Evolutionary conservation across 2,888 invertebrate species (phyloP).

Genomic region (Serrognathus titanus): DNA sequence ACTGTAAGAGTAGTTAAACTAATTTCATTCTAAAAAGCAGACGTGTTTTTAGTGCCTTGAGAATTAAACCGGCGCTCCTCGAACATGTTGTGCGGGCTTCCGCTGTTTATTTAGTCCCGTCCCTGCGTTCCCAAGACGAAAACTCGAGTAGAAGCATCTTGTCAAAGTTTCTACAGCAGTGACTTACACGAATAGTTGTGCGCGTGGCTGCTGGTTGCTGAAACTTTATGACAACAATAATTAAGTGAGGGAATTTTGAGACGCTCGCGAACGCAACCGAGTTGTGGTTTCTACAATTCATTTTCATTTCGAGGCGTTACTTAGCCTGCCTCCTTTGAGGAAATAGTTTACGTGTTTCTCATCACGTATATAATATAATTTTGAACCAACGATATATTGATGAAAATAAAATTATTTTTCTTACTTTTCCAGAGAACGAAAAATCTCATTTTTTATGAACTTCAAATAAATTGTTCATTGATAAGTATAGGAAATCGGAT

Average conservation of each 20-base stretch:
- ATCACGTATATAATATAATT: too few species aligned
- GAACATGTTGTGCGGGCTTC: constrained; percentile 22
- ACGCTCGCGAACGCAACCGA: constrained; percentile 29
- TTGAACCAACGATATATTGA: too few species aligned
- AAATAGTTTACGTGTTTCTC: too few species aligned
- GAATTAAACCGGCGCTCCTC: not conserved
- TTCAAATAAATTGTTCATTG: too few species aligned
- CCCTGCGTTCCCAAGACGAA: constrained; percentile 27
- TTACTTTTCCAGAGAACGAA: too few species aligned
- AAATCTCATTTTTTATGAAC: too few species aligned
- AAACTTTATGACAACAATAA: constrained; percentile 41
- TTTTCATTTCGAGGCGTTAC: constrained; percentile 25
- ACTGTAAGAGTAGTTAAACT: too few species aligned
- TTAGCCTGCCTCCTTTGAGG: too few species aligned
- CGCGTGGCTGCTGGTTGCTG: constrained; percentile 32
- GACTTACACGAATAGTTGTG: constrained; percentile 32
- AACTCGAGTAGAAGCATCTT: constrained; percentile 24
- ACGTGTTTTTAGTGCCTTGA: not conserved
- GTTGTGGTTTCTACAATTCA: constrained; percentile 26
- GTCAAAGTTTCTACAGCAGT: constrained; percentile 26
- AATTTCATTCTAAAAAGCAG: not conserved
- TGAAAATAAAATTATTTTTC: too few species aligned
- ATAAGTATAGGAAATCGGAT: too few species aligned
- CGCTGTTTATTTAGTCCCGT: constrained; percentile 23
- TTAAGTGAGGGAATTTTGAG: constrained; percentile 38